A percentile compares a stretch with the other conserved stretches of the same genome.
Evolutionary conservation across 2,888 invertebrate genomes (phyloP).

Genomic region (Malthinus seriepunctatus): DNA sequence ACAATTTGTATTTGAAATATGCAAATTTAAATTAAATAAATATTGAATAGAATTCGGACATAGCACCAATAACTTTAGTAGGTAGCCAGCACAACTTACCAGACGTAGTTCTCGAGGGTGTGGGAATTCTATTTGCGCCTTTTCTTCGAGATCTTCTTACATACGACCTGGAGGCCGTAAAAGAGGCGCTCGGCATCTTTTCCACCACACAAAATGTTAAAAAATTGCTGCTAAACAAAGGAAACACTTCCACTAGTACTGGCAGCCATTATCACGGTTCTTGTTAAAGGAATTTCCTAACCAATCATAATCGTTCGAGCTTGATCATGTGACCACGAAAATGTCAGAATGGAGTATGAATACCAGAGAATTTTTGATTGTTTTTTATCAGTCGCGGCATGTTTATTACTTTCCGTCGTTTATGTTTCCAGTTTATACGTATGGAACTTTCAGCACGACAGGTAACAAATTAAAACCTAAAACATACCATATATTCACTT

Average conservation of each 20-base stretch:
- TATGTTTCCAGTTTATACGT: conserved; percentile 89
- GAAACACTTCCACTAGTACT: conserved; percentile 77
- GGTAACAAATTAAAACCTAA: conserved; percentile 56
- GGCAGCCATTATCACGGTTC: conserved; percentile 83
- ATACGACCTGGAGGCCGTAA: conserved; percentile 90
- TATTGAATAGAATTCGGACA: conserved; percentile 21
- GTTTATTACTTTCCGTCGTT: conserved; percentile 74
- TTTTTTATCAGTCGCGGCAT: conserved; percentile 69
- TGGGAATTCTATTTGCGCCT: conserved; percentile 84
- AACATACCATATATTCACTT: conserved; percentile 26
- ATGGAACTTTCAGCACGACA: conserved; percentile 77
- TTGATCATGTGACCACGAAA: conserved; percentile 49
- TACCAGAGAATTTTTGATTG: conserved; percentile 55
- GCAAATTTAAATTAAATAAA: conserved; percentile 14
- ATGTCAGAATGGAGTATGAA: conserved; percentile 46
- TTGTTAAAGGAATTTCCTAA: conserved; percentile 49
- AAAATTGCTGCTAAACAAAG: conserved; percentile 75
- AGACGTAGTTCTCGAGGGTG: conserved; percentile 80
- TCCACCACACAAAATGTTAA: conserved; percentile 52
- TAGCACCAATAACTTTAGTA: conserved; percentile 18
- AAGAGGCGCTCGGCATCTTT: conserved; percentile 94
- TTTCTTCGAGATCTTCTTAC: conserved; percentile 90
- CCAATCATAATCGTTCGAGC: conserved; percentile 41
- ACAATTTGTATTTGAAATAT: background rate
- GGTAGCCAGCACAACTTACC: conserved; percentile 62